Conservation (phyloP, 2,113 vertebrate species). For the Lanius collurio region DNA sequence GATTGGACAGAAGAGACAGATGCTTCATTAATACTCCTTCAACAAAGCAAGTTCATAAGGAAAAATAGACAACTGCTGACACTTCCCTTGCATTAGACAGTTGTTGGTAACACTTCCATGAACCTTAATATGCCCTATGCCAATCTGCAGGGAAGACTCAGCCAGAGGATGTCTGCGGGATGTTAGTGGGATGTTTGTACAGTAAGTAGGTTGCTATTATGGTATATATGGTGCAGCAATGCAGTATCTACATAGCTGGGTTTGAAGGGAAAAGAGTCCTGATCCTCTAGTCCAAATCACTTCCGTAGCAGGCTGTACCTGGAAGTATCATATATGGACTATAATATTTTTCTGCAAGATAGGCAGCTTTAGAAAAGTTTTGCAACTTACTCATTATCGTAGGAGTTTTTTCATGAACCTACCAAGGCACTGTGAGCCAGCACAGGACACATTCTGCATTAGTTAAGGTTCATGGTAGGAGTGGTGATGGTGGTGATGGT, state of each 20-base stretch:
- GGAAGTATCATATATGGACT: not conserved
- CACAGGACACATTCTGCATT: not conserved
- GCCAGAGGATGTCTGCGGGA: not conserved
- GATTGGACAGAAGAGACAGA: not conserved
- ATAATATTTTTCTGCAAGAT: not conserved
- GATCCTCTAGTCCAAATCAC: not conserved
- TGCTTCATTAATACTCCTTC: not conserved
- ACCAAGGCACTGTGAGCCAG: not conserved
- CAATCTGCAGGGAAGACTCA: not conserved
- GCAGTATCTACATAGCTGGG: not conserved
- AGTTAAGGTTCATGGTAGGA: not conserved
- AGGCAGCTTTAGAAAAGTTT: not conserved
- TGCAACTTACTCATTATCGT: not conserved
- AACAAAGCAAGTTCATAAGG: not conserved
- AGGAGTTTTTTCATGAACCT: not conserved
- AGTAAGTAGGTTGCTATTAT: not conserved
- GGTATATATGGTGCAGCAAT: too few relatives aligned
- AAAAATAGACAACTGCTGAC: not conserved
- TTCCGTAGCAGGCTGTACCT: not conserved
- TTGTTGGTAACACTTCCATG: not conserved
- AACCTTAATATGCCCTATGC: not conserved
- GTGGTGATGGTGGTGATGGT: not conserved
- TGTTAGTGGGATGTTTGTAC: not conserved
- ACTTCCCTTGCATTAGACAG: not conserved
- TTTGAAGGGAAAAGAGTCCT: not conserved